Conservation (phyloP, 2,888 invertebrate genomes). For the Orthonychiurus folsomi region DNA sequence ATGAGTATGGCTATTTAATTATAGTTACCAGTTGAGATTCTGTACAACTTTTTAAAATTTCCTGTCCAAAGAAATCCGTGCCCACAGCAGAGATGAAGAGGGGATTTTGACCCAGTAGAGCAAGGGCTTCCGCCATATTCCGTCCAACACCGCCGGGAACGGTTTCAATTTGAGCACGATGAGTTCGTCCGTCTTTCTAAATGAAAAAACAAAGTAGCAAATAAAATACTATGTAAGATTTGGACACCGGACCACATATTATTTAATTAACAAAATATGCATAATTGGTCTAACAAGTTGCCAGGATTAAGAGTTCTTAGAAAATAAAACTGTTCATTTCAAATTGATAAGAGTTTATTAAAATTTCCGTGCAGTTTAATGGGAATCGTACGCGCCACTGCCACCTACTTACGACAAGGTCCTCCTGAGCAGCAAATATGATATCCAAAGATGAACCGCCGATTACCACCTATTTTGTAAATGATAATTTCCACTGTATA, state of each 20-base stretch:
- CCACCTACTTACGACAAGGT: slow-evolving; percentile 62
- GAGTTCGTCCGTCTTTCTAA: slow-evolving; percentile 71
- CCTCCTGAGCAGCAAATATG: slow-evolving; percentile 55
- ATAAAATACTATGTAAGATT: too few relatives aligned
- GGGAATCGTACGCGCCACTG: too few relatives aligned
- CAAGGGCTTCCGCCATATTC: slow-evolving; percentile 80
- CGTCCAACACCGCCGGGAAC: slow-evolving; percentile 66
- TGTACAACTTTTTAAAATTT: slow-evolving; percentile 27
- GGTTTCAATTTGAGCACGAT: slow-evolving; percentile 51
- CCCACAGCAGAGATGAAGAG: slow-evolving; percentile 67
- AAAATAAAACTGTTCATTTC: too few relatives aligned
- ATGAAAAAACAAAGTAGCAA: not conserved
- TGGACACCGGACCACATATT: too few relatives aligned
- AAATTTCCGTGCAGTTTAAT: too few relatives aligned
- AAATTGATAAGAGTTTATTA: too few relatives aligned
- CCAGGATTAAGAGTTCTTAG: too few relatives aligned
- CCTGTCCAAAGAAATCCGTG: slow-evolving; percentile 49
- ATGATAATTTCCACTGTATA: too few relatives aligned
- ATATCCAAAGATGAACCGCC: slow-evolving; percentile 72
- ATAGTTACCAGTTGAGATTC: slow-evolving; percentile 26
- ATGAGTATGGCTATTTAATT: not conserved
- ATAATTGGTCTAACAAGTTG: too few relatives aligned
- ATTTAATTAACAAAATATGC: too few relatives aligned
- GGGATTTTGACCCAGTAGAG: slow-evolving; percentile 55
- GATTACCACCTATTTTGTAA: slow-evolving; percentile 50